Evolutionary conservation across 2,888 invertebrate genomes (phyloP), one percentile per base, ranked within the genome.

Genomic region (Drosophila fungiperda): DNA sequence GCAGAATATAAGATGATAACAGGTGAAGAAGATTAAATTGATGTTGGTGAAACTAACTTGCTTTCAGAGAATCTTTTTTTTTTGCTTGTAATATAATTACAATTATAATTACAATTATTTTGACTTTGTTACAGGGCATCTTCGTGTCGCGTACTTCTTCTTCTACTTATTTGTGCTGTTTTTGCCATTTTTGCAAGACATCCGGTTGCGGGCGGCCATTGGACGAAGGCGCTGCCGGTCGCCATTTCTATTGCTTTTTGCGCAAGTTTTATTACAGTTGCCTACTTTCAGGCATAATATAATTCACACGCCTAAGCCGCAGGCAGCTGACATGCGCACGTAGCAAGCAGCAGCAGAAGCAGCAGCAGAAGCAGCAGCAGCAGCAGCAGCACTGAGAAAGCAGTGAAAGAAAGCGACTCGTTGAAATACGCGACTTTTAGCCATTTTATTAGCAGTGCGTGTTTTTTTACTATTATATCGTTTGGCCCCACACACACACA

Each of bases 231-330:
- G 55, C 40, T 20, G 42, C 20, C 45, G 71, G 66, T 67, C 29
- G 64, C 59, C 66, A 48, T 29, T 67, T 66, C 70, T 78, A 80
- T 84, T 68, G 78, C 76, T 64, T 71, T 73, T 73, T 73, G 81
- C 78, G 60, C 80, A 83, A 85, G 78, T 87, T 86, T 87, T 86
- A 86, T 86, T 85, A 83, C 87, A 54, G 83, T 83, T 88, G 84
- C 87, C 86, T 84, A 84, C 76, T 83, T 87, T 77, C 67, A 68
- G 82, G 88, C 84, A 80, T 83, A 83, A 84, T 84, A 87, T 87
- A 87, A 87, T 87, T 87, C 88, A 87, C 88, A 87, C 87, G 80
- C 88, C 85, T 84, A 88, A 87, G 87, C 88, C 87, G 76, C 84
- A 73, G 85, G 82, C 84, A 73, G 74, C 84, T 74, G 88, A 87